These are phyloP conservation scores for Pachyramphus minor DNA, from an alignment of 2,113 vertebrate species.

Conservation along the genomic window DNA sequence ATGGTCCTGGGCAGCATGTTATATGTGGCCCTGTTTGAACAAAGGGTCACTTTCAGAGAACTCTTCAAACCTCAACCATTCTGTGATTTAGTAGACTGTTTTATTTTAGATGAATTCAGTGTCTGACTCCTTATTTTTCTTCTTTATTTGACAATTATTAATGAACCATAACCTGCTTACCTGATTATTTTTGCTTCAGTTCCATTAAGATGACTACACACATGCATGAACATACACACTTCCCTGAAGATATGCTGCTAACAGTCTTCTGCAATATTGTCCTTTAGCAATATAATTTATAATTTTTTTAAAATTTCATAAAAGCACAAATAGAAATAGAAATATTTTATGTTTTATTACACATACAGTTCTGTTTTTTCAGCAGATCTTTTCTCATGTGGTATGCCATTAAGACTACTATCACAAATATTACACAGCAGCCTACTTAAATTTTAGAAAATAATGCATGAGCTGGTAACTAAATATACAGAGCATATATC, in stretches of 20 bases:
- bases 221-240: background rate
- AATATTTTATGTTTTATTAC: background rate
- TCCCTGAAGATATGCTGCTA: background rate
- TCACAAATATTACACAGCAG: background rate
- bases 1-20: background rate
- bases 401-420: background rate
- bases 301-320: background rate
- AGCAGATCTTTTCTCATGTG: background rate
- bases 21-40: background rate
- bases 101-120: background rate
- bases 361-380: background rate
- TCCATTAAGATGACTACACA: background rate
- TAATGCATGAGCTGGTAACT: background rate
- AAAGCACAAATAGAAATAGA: background rate
- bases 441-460: background rate
- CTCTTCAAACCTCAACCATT: background rate
- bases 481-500: background rate
- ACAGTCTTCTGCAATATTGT: background rate
- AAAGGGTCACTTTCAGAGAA: background rate
- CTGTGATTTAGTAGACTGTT: background rate
- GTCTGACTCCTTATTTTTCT: background rate
- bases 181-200: constrained; percentile 25
- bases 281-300: background rate
- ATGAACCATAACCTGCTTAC: constrained; percentile 10
- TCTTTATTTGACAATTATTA: constrained; percentile 13